Percentiles rank a stretch among this genome's conserved stretches.
Conservation (phyloP, 2,797 vertebrate genomes). For the Enteromius trimaculatus region DNA sequence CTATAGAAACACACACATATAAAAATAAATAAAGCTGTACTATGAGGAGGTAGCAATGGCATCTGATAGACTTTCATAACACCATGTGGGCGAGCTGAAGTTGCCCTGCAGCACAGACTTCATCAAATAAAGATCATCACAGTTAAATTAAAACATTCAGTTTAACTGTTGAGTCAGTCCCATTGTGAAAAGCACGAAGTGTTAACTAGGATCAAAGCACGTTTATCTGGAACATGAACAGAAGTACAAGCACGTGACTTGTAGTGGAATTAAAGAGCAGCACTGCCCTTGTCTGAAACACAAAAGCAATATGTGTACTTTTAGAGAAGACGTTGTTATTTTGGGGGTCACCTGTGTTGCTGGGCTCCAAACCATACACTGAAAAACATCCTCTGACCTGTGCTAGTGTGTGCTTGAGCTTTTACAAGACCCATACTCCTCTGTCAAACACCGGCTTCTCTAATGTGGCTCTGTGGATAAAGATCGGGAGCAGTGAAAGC, state of each 20-base stretch:
- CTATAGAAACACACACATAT: conserved; percentile 41
- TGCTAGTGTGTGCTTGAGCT: conserved; percentile 4
- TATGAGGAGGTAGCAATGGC: conserved; percentile 23
- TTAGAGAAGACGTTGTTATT: neutral
- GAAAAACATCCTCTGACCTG: conserved; percentile 1
- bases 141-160: conserved; percentile 19
- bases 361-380: neutral
- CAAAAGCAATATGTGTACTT: neutral
- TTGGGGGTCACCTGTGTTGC: neutral
- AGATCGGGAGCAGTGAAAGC: neutral
- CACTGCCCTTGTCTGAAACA: neutral
- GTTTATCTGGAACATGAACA: neutral
- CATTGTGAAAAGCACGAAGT: neutral
- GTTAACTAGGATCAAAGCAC: conserved; percentile 4
- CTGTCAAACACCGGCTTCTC: conserved; percentile 10
- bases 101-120: conserved; percentile 18
- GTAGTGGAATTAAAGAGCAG: neutral
- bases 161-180: conserved; percentile 7
- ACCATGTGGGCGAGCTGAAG: conserved; percentile 33
- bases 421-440: neutral
- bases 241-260: neutral
- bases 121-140: conserved; percentile 36
- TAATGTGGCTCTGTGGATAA: conserved; percentile 8
- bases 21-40: conserved; percentile 36
- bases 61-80: conserved; percentile 43